Base-by-base conservation (phyloP, 1,140 invertebrate genomes). In the Calephelis virginiensis region DNA sequence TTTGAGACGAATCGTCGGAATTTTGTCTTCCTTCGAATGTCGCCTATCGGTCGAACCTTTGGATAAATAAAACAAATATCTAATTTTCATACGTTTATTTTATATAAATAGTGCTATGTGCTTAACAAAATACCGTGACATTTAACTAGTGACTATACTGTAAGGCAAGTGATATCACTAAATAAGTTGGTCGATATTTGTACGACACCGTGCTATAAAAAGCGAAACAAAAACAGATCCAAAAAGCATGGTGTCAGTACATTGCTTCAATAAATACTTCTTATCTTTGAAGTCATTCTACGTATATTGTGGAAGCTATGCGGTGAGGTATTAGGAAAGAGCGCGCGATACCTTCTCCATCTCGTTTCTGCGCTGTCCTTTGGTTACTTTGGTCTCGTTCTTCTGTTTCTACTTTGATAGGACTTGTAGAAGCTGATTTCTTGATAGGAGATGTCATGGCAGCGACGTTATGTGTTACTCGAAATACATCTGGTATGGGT, bases 41-140 rank as follows among this genome's bases (percentile, higher is more conserved):
- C 67, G 70, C 63, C 61, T 78, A 53, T 74, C 71, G 59, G 71
- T 76, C 14, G 72, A 69, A 83, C 83, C 83, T 85, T 85, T 14
- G 72, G 64, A 76, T 77, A 78, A 88, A 87, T 87, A 70, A 88
- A 86, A 88, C 82, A 53, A 86, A 50, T 40, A 40, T 64, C 68
- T 72, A 73, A 61, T 77, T 76, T 69, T 70, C 53, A 70, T 70
- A 66, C 73, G 60, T 64, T 83, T 74, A 70, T 71, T 48, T 59
- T 64, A 69, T 78, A 77, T 78, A 77, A 78, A 76, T 75, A 74
- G 62, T 63, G 75, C 76, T 75, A 70, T 66, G 67, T 71, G 67
- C 61, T 64, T 72, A 66, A 64, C 64, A 61, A 72, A 71, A 70
- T 77, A 72, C 66, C 61, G 72, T 77, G 68, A 53, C 50, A 53